Evolutionary conservation across 2,888 invertebrate genomes (phyloP).

Genomic region (Heliconius charithonia): DNA sequence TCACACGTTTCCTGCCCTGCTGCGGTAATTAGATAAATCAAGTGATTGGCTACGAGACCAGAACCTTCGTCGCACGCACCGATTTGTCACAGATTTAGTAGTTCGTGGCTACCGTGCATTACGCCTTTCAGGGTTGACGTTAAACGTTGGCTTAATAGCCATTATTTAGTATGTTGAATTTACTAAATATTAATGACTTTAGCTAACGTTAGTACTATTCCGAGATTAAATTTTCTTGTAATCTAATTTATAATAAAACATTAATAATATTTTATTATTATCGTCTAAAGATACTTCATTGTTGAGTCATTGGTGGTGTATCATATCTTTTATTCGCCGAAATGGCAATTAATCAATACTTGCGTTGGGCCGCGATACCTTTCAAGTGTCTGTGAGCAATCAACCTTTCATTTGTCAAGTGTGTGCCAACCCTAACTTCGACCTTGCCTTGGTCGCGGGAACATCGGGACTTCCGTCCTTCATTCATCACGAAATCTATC

Average conservation of each 20-base stretch:
- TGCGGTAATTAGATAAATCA: slow-evolving; percentile 77
- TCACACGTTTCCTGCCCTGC: slow-evolving; percentile 67
- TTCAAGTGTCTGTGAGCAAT: slow-evolving; percentile 42
- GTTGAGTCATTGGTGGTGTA: slow-evolving; percentile 21
- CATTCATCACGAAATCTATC: slow-evolving; percentile 78
- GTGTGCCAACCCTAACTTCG: slow-evolving; percentile 42
- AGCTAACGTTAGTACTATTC: neutral
- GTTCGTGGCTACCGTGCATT: slow-evolving; percentile 47
- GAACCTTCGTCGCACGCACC: slow-evolving; percentile 71
- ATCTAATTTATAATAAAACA: neutral
- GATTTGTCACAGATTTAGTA: slow-evolving; percentile 75
- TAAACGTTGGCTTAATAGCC: neutral
- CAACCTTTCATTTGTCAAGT: slow-evolving; percentile 41
- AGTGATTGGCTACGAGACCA: slow-evolving; percentile 68
- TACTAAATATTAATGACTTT: neutral
- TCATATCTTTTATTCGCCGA: slow-evolving; percentile 26
- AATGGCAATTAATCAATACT: slow-evolving; percentile 24
- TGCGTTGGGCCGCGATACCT: slow-evolving; percentile 30
- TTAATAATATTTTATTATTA: neutral
- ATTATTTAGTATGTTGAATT: neutral
- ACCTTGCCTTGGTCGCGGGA: slow-evolving; percentile 53
- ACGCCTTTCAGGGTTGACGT: slow-evolving; percentile 44
- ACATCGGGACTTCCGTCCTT: slow-evolving; percentile 71
- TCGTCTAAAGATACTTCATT: neutral
- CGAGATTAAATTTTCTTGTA: neutral